Percentiles rank a stretch among this genome's conserved stretches.
Evolutionary conservation across 2,113 vertebrate genomes (phyloP).

Genomic region (Cacatua alba): DNA sequence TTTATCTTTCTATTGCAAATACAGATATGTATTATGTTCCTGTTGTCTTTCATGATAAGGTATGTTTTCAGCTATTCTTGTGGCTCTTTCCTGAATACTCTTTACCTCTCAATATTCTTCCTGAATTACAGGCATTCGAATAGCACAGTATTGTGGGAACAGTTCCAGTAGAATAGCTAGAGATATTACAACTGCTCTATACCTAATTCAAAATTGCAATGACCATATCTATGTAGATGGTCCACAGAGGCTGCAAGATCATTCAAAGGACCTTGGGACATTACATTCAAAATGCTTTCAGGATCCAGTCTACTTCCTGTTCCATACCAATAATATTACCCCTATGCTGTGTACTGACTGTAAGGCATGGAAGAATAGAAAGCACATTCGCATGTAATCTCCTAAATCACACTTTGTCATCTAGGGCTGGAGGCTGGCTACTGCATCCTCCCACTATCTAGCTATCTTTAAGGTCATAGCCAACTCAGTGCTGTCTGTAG

Average conservation of each 20-base stretch:
- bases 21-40: neutral
- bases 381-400: neutral
- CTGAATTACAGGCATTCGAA: neutral
- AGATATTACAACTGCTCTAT: neutral
- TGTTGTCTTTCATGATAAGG: neutral
- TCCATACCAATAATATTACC: neutral
- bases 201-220: neutral
- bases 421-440: neutral
- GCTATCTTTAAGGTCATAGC: neutral
- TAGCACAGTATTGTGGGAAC: neutral
- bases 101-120: neutral
- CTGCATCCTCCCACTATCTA: neutral
- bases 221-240: accelerated
- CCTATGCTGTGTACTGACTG: neutral
- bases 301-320: neutral
- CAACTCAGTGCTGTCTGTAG: neutral
- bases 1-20: neutral
- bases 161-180: neutral
- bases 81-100: neutral
- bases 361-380: neutral
- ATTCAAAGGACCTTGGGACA: neutral
- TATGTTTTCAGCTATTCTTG: neutral
- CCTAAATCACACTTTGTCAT: neutral
- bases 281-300: neutral
- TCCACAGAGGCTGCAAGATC: neutral